These are phyloP conservation scores for Asbolus verrucosus DNA, from an alignment of 1,140 invertebrate species.

Conservation along the genomic window DNA sequence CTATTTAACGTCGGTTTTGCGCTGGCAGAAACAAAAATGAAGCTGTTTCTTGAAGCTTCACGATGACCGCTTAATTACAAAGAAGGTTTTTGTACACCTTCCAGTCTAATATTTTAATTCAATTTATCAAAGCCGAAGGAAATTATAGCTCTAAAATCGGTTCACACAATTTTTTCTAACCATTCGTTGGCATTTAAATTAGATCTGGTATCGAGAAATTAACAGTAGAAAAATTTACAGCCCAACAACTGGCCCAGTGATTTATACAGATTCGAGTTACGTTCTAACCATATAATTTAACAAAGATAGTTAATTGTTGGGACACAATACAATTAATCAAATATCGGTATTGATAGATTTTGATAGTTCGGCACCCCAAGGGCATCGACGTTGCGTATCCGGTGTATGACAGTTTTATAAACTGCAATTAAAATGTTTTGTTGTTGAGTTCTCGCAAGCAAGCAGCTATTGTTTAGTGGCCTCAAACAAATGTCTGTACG, in stretches of 20 bases:
- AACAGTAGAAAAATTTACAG: constrained; percentile 9
- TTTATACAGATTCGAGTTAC: constrained; percentile 39
- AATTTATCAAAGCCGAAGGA: constrained; percentile 4
- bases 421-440: constrained; percentile 31
- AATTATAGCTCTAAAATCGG: constrained; percentile 18
- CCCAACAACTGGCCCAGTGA: background rate
- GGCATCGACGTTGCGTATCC: constrained; percentile 29
- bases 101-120: background rate
- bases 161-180: constrained; percentile 23
- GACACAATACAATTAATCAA: constrained; percentile 25
- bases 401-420: constrained; percentile 30
- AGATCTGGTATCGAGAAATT: constrained; percentile 21
- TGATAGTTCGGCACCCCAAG: constrained; percentile 30
- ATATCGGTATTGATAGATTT: constrained; percentile 35
- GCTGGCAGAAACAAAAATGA: background rate
- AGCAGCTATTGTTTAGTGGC: constrained; percentile 25
- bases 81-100: no score
- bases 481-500: constrained; percentile 32
- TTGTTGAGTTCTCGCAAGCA: background rate
- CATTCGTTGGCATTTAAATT: constrained; percentile 25
- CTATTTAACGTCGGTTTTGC: no score
- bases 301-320: constrained; percentile 31
- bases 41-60: no score
- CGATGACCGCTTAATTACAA: no score
- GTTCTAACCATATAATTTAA: constrained; percentile 32